A percentile compares a stretch with the other conserved stretches of the same genome.
phyloP scores from a whole-genome alignment of 2,888 invertebrate genomes.

The Perizoma flavofasciatum region DNA sequence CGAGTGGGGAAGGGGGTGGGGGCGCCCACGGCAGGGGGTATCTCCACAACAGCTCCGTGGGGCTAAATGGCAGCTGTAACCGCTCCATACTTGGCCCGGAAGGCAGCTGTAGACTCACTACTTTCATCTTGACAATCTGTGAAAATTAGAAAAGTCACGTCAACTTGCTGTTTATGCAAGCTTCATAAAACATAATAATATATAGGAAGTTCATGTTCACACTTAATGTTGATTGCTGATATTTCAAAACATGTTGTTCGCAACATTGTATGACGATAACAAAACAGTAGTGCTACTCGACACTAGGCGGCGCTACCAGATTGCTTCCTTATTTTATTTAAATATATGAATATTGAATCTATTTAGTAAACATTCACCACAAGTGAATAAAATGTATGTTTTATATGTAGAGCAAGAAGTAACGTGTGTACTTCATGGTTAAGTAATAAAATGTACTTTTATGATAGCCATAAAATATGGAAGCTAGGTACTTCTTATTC shows the following conservation, averaged over 20 bases:
- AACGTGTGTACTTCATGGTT: neutral
- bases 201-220: neutral
- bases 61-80: constrained; percentile 91
- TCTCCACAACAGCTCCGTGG: constrained; percentile 93
- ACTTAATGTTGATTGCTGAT: too few relatives aligned
- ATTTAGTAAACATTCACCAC: neutral
- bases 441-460: constrained; percentile 3
- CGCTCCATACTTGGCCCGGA: constrained; percentile 90
- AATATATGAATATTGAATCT: neutral
- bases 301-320: constrained; percentile 1
- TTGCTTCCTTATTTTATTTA: neutral
- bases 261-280: neutral
- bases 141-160: constrained; percentile 44
- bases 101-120: constrained; percentile 88
- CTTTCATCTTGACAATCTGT: constrained; percentile 84
- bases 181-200: neutral
- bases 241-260: neutral
- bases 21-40: constrained; percentile 91
- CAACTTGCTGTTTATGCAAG: constrained; percentile 6
- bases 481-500: neutral
- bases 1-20: constrained; percentile 87
- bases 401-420: neutral
- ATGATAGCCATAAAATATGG: constrained; percentile 10
- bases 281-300: neutral
- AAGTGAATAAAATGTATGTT: neutral